Evolutionary conservation across 2,113 vertebrate species (phyloP).

Genomic region (Dissostichus mawsoni): DNA sequence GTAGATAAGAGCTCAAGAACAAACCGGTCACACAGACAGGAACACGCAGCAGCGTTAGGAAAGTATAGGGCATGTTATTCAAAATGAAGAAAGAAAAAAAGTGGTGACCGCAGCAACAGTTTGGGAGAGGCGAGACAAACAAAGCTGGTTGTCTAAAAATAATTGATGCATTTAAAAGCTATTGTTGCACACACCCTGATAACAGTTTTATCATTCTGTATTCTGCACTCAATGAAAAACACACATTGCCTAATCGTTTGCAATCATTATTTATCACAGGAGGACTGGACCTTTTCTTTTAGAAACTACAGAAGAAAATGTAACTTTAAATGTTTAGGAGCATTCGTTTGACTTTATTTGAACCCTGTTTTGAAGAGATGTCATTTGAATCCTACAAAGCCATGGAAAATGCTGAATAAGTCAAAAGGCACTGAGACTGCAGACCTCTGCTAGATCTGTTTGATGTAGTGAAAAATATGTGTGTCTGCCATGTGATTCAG

Average conservation of each 20-base stretch:
- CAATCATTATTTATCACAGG: too few relatives aligned
- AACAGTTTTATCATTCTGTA: neutral
- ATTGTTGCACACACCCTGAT: slow-evolving; percentile 20
- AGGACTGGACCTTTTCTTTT: neutral
- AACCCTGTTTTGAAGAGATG: neutral
- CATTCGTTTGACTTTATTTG: neutral
- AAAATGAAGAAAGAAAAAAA: slow-evolving; percentile 1
- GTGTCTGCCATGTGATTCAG: too few relatives aligned
- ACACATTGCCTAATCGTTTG: too few relatives aligned
- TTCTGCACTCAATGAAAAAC: too few relatives aligned
- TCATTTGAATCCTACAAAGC: neutral
- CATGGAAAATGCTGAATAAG: neutral
- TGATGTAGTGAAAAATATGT: too few relatives aligned
- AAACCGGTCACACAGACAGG: slow-evolving; percentile 65
- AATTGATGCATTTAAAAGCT: neutral
- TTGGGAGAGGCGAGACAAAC: neutral
- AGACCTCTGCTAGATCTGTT: too few relatives aligned
- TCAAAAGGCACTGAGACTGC: too few relatives aligned
- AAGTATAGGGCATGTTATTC: slow-evolving; percentile 24
- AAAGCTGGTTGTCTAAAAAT: neutral
- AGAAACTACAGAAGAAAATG: neutral
- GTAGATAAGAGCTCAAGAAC: slow-evolving; percentile 74
- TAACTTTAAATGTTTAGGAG: neutral
- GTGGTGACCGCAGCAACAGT: neutral
- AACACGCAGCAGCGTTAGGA: slow-evolving; percentile 30